phyloP scores from a whole-genome alignment of 2,888 invertebrate genomes.

The Nephrocerus scutellatus region DNA sequence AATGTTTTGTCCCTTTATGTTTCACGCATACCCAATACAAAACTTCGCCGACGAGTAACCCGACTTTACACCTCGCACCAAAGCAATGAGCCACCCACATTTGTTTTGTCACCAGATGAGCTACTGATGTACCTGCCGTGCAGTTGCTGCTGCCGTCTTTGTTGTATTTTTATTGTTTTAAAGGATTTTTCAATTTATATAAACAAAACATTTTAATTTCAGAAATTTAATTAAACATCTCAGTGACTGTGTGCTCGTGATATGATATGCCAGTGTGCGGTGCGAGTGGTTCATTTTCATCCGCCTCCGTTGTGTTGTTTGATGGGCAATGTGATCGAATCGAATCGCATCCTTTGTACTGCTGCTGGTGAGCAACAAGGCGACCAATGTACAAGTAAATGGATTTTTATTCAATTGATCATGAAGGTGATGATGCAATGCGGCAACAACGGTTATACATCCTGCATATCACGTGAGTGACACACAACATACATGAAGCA shows the following conservation, averaged over 20 bases:
- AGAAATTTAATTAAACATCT: slow-evolving; percentile 48
- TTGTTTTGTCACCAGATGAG: no score
- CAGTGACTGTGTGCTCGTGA: slow-evolving; percentile 19
- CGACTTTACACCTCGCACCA: no score
- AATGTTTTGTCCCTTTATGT: no score
- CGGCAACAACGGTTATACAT: no score
- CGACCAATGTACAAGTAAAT: slow-evolving; percentile 12
- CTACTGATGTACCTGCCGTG: neutral
- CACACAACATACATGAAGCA: slow-evolving; percentile 9
- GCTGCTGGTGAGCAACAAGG: no score
- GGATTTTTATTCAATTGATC: slow-evolving; percentile 15
- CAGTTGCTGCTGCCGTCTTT: slow-evolving; percentile 17
- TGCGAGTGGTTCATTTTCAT: no score
- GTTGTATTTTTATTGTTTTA: slow-evolving; percentile 28
- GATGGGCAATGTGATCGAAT: no score
- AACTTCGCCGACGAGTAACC: no score
- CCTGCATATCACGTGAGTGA: neutral
- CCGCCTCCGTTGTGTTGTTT: no score
- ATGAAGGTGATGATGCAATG: no score
- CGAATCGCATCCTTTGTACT: slow-evolving; percentile 10
- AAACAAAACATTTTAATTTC: slow-evolving; percentile 49
- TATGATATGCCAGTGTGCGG: slow-evolving; percentile 23
- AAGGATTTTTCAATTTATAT: slow-evolving; percentile 45
- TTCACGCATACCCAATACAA: no score
- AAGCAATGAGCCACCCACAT: no score